A percentile compares a stretch with the other conserved stretches of the same genome.
Conservation (phyloP, 2,797 vertebrate species). For the Tragelaphus oryx region DNA sequence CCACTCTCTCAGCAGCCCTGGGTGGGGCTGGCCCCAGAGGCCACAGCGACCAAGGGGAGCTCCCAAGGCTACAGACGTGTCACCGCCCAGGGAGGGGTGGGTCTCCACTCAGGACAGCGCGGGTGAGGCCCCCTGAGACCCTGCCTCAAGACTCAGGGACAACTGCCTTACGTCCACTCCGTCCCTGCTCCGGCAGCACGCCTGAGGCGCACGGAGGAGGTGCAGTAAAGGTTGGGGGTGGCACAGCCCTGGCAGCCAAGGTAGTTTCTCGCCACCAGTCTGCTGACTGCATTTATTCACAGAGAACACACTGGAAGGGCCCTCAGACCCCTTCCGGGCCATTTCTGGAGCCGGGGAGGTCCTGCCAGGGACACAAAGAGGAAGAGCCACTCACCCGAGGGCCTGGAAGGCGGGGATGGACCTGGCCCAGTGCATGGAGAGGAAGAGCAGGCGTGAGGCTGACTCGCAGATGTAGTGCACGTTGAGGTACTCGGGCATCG, state of each 20-base stretch:
- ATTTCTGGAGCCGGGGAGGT: neutral
- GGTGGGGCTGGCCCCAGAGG: neutral
- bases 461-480: conserved; percentile 99
- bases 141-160: neutral
- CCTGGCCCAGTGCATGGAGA: conserved; percentile 99
- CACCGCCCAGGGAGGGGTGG: neutral
- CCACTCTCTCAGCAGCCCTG: neutral
- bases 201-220: neutral
- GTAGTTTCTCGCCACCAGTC: neutral
- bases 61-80: neutral
- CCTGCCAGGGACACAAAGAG: neutral
- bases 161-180: neutral
- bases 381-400: conserved; percentile 88
- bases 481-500: conserved; percentile 98
- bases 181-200: neutral
- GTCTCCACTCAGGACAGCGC: neutral
- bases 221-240: neutral
- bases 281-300: neutral
- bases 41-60: neutral
- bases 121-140: neutral
- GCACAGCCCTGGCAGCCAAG: neutral
- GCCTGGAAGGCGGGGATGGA: conserved; percentile 98
- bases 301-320: neutral
- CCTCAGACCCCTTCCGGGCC: neutral
- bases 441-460: conserved; percentile 96